These are phyloP conservation scores for Adelges cooleyi DNA, from an alignment of 1,140 invertebrate species.

Conservation along the genomic window DNA sequence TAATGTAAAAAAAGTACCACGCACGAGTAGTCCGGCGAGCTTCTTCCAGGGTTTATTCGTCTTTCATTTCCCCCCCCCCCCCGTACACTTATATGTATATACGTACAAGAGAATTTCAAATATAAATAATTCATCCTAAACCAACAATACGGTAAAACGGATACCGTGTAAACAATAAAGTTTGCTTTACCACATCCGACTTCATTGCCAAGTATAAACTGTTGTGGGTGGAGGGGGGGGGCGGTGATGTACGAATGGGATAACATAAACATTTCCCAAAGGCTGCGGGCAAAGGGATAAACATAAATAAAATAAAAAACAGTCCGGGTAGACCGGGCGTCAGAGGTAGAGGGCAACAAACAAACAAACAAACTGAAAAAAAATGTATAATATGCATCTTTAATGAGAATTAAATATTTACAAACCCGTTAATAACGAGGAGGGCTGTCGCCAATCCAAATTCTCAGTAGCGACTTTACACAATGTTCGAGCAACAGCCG, in stretches of 20 bases:
- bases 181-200: conserved; percentile 24
- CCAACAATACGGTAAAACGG: conserved; percentile 20
- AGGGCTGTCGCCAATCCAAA: not conserved
- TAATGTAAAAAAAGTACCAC: not conserved
- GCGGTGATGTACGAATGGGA: not conserved
- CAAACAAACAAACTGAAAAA: not conserved
- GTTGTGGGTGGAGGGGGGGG: not conserved
- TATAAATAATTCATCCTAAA: conserved; percentile 28
- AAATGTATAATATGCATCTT: not conserved
- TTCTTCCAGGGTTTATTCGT: not conserved
- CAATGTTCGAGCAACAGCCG: too few species aligned
- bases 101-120: not conserved
- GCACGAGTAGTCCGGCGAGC: not conserved
- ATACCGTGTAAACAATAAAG: conserved; percentile 25
- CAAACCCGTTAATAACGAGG: conserved; percentile 3
- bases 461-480: too few species aligned
- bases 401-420: conserved; percentile 16
- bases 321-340: too few species aligned
- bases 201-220: not conserved
- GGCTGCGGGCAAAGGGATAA: too few species aligned
- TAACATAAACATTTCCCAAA: not conserved
- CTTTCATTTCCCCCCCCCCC: too few species aligned
- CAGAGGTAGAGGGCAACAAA: too few species aligned
- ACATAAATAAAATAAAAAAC: too few species aligned
- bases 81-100: too few species aligned